phyloP scores from a whole-genome alignment of 64 coral and sea anemone genomes.

The Porites australiensis region DNA sequence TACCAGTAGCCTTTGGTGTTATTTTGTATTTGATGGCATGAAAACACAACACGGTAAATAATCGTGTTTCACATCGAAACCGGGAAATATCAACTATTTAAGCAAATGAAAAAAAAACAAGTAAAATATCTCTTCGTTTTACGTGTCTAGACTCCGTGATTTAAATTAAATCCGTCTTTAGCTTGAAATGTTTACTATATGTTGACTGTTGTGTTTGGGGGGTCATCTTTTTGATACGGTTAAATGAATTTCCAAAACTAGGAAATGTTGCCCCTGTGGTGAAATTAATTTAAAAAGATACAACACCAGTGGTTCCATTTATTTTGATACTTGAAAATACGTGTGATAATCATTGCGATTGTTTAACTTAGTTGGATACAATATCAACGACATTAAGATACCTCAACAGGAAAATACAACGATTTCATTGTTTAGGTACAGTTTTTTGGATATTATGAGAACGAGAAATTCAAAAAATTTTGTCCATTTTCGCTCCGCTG shows the following conservation, averaged over 20 bases:
- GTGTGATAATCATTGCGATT: background rate
- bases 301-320: background rate
- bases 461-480: conserved; percentile 11
- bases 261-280: background rate
- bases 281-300: background rate
- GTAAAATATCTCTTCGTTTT: background rate
- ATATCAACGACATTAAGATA: background rate
- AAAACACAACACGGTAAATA: background rate
- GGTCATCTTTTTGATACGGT: background rate
- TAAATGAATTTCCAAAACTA: conserved; percentile 13
- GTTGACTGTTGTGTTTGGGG: background rate
- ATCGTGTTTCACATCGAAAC: background rate
- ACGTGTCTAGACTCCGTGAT: background rate
- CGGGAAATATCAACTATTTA: conserved; percentile 1
- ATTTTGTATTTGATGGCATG: background rate
- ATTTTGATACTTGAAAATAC: background rate
- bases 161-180: background rate
- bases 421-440: background rate
- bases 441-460: background rate
- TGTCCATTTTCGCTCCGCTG: conserved; percentile 22
- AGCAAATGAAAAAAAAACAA: too few species aligned
- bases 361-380: background rate
- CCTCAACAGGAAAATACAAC: too few species aligned
- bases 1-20: background rate
- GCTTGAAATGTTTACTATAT: background rate